These are phyloP conservation scores for Eciton burchellii DNA, from an alignment of 1,140 invertebrate genomes.

Conservation along the genomic window DNA sequence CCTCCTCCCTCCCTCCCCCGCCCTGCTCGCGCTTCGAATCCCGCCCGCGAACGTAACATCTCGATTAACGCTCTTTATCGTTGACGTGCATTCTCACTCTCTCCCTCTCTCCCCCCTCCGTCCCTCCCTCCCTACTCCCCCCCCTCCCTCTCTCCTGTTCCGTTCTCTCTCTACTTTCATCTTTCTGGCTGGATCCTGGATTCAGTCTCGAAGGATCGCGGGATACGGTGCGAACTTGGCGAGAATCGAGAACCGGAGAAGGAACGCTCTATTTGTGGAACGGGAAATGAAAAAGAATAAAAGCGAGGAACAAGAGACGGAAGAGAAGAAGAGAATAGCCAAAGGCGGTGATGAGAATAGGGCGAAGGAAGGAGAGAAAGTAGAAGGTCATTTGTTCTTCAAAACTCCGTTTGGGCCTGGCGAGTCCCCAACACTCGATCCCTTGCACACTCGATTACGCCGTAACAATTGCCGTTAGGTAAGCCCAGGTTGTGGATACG, in stretches of 20 bases:
- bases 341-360: background rate
- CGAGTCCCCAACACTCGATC: background rate
- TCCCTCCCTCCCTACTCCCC: too few relatives aligned
- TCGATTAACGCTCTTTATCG: constrained; percentile 55
- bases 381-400: background rate
- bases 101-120: background rate
- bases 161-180: background rate
- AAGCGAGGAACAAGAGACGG: background rate
- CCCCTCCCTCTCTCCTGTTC: background rate
- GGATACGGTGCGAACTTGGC: background rate
- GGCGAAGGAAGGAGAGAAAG: background rate
- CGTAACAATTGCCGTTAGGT: constrained; percentile 19
- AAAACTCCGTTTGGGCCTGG: background rate
- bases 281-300: background rate
- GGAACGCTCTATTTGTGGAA: constrained; percentile 34
- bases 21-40: constrained; percentile 21
- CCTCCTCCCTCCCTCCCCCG: too few relatives aligned
- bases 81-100: too few relatives aligned
- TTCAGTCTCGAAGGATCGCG: background rate
- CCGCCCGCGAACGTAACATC: constrained; percentile 17
- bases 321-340: background rate
- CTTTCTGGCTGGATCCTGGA: too few relatives aligned
- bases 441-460: background rate
- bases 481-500: background rate
- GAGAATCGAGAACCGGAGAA: background rate